Conservation (phyloP, 1,140 invertebrate genomes). For the Zaprionus capensis region DNA sequence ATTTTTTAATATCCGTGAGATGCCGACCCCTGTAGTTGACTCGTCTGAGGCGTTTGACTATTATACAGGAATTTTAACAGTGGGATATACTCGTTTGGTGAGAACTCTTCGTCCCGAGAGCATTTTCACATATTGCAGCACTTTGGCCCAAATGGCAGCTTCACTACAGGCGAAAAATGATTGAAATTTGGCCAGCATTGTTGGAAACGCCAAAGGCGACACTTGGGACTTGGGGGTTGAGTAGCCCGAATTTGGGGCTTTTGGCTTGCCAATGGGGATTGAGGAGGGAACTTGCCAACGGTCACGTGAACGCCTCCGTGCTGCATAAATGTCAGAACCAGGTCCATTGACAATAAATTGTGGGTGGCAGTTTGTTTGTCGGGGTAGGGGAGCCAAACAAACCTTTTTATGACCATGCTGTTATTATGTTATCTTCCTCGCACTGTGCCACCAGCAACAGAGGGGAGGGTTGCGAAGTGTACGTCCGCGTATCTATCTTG, state of each 20-base stretch:
- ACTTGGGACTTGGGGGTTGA: not conserved
- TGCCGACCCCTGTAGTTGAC: no score
- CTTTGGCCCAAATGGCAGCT: slow-evolving; percentile 34
- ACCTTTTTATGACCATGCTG: slow-evolving; percentile 65
- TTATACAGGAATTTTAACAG: not conserved
- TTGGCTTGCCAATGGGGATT: not conserved
- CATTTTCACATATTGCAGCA: slow-evolving; percentile 16
- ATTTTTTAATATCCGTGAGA: no score
- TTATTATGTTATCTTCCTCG: slow-evolving; percentile 66
- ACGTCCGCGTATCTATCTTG: slow-evolving; percentile 22
- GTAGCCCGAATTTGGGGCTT: not conserved
- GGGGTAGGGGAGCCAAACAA: slow-evolving; percentile 42
- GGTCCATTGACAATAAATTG: slow-evolving; percentile 54
- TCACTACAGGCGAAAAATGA: slow-evolving; percentile 34
- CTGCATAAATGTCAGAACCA: slow-evolving; percentile 28
- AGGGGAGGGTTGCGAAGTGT: not conserved
- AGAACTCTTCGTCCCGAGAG: not conserved
- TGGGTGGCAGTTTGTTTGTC: slow-evolving; percentile 28
- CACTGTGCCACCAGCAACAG: slow-evolving; percentile 1
- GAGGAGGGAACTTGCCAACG: slow-evolving; percentile 10
- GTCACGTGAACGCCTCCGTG: slow-evolving; percentile 24
- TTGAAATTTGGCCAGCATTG: slow-evolving; percentile 39
- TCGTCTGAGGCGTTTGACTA: no score
- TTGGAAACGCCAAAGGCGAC: slow-evolving; percentile 1
- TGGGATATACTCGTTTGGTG: not conserved